phyloP scores from a whole-genome alignment of 2,797 vertebrate genomes.

The Ciconia nigra region DNA sequence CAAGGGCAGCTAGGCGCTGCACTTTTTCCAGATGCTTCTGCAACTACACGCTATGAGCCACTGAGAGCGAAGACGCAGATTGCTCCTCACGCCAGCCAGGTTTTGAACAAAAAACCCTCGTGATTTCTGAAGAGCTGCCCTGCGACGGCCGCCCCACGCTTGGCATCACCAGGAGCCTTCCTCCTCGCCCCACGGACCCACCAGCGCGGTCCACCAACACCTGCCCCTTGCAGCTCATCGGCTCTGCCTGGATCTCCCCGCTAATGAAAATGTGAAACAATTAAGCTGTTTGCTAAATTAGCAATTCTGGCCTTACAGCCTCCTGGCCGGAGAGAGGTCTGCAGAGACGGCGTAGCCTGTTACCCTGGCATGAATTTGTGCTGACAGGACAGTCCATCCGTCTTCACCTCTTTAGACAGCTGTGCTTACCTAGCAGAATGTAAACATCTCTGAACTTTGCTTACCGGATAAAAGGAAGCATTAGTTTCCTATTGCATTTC shows the following conservation, averaged over 20 bases:
- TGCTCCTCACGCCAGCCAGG: background rate
- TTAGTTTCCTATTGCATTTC: conserved; percentile 73
- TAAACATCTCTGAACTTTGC: conserved; percentile 76
- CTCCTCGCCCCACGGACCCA: background rate
- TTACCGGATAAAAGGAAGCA: conserved; percentile 74
- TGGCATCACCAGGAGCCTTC: background rate
- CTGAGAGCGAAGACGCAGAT: accelerated
- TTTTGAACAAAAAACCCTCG: background rate
- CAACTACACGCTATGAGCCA: background rate
- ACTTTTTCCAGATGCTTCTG: background rate
- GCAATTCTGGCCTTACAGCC: background rate
- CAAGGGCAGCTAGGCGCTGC: background rate
- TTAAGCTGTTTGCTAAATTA: conserved; percentile 50
- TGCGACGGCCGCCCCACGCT: accelerated
- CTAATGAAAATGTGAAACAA: conserved; percentile 48
- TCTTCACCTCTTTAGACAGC: conserved; percentile 69
- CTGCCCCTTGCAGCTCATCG: background rate
- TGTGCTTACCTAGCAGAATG: conserved; percentile 75
- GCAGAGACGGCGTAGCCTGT: background rate
- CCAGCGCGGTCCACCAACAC: background rate
- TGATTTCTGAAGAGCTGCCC: background rate
- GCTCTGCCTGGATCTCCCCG: background rate
- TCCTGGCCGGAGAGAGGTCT: background rate
- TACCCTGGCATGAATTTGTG: conserved; percentile 40
- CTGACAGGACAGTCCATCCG: conserved; percentile 62